A percentile compares a stretch with the other conserved stretches of the same genome.
These are phyloP conservation scores for Neotoxoptera formosana DNA, from an alignment of 1,140 invertebrate genomes.

Conservation along the genomic window DNA sequence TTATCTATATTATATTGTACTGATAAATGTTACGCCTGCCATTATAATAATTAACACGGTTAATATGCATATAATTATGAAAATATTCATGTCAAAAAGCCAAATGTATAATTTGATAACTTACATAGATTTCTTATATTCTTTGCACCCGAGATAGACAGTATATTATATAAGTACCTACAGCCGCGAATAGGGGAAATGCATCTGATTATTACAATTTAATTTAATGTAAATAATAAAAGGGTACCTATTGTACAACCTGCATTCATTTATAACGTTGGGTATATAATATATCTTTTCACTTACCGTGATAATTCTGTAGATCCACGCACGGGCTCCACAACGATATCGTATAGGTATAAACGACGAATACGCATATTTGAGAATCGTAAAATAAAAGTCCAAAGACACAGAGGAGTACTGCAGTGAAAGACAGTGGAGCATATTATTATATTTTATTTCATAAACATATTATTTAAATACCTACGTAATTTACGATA, in stretches of 20 bases:
- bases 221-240: not conserved
- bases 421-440: not conserved
- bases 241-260: not conserved
- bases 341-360: not conserved
- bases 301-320: not conserved
- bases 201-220: not conserved
- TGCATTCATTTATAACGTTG: not conserved
- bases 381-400: not conserved
- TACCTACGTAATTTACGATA: conserved; percentile 45
- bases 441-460: not conserved
- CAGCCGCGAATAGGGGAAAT: not conserved
- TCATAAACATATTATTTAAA: conserved; percentile 31
- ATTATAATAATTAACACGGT: not conserved
- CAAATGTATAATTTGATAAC: not conserved
- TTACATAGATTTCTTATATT: not conserved
- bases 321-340: not conserved
- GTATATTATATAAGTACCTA: not conserved
- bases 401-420: not conserved
- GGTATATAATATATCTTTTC: not conserved
- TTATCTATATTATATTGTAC: not conserved
- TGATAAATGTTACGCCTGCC: not conserved
- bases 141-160: not conserved
- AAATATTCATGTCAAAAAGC: not conserved
- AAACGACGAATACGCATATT: not conserved
- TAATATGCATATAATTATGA: not conserved